Percentiles rank a stretch among this genome's conserved stretches.
These are phyloP conservation scores for Noturus placidus DNA, from an alignment of 2,113 vertebrate species.

Conservation along the genomic window DNA sequence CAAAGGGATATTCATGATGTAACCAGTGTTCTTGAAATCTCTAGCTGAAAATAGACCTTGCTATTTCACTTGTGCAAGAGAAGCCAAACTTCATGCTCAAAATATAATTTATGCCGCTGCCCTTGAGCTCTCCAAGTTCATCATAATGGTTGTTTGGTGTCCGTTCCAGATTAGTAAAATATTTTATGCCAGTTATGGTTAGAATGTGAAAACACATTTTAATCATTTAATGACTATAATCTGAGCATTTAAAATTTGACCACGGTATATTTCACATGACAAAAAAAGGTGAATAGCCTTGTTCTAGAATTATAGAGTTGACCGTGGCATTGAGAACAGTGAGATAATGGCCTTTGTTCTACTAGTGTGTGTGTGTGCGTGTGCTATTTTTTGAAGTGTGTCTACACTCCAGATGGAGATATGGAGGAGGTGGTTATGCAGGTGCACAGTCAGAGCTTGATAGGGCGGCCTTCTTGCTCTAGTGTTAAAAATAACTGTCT, in stretches of 20 bases:
- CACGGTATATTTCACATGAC: background rate
- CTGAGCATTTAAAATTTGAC: background rate
- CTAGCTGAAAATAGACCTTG: background rate
- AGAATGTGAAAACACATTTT: background rate
- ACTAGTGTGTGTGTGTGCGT: background rate
- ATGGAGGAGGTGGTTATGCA: background rate
- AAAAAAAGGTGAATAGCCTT: background rate
- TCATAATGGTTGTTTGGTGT: background rate
- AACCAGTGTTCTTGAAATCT: background rate
- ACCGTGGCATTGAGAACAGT: background rate
- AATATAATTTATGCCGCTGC: background rate
- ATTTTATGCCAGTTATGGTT: background rate
- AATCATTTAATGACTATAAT: background rate
- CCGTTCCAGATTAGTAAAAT: background rate
- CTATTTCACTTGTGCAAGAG: background rate
- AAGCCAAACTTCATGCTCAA: background rate
- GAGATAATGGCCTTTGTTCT: background rate
- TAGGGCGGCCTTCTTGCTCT: background rate
- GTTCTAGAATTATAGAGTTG: background rate
- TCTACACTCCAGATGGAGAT: constrained; percentile 1
- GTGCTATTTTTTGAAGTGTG: background rate
- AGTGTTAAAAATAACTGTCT: constrained; percentile 2
- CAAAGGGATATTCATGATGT: background rate
- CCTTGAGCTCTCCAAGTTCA: background rate
- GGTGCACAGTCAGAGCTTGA: background rate